Conservation (phyloP, 2,797 vertebrate genomes). For the Neoniphon sammara region DNA sequence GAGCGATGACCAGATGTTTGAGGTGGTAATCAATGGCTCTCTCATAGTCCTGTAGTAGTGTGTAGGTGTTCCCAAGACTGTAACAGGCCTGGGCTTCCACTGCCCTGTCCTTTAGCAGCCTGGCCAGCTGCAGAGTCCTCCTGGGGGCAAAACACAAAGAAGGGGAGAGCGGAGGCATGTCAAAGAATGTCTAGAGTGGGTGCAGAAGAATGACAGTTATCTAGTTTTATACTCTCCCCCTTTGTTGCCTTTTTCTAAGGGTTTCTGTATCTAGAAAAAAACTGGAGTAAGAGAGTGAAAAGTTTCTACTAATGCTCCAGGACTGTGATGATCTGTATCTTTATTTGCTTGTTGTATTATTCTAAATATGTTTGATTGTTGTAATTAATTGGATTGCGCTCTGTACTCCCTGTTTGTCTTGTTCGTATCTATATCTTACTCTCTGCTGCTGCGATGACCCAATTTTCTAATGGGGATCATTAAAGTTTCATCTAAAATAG, state of each 20-base stretch:
- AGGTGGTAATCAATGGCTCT: constrained; percentile 95
- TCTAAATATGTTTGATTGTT: background rate
- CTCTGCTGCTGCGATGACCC: background rate
- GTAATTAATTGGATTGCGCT: background rate
- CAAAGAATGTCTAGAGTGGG: constrained; percentile 65
- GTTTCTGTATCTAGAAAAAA: background rate
- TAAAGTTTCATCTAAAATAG: background rate
- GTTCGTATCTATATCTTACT: background rate
- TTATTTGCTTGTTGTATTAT: too few species aligned
- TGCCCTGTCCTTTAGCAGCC: constrained; percentile 91
- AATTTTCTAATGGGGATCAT: background rate
- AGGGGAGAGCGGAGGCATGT: constrained; percentile 45
- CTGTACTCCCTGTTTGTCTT: background rate
- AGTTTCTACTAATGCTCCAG: too few species aligned
- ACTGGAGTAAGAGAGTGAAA: background rate
- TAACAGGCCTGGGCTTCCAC: constrained; percentile 97
- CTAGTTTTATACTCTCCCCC: constrained; percentile 27
- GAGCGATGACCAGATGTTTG: constrained; percentile 94
- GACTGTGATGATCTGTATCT: too few species aligned
- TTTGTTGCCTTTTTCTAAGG: constrained; percentile 27
- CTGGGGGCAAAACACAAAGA: constrained; percentile 75
- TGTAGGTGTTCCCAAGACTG: constrained; percentile 96
- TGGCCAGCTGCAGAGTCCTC: constrained; percentile 91
- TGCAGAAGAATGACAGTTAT: constrained; percentile 53
- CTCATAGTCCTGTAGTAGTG: constrained; percentile 94